Evolutionary conservation across 2,797 vertebrate genomes (phyloP), one percentile per base, ranked within the genome.

Genomic region (Hybognathus amarus): DNA sequence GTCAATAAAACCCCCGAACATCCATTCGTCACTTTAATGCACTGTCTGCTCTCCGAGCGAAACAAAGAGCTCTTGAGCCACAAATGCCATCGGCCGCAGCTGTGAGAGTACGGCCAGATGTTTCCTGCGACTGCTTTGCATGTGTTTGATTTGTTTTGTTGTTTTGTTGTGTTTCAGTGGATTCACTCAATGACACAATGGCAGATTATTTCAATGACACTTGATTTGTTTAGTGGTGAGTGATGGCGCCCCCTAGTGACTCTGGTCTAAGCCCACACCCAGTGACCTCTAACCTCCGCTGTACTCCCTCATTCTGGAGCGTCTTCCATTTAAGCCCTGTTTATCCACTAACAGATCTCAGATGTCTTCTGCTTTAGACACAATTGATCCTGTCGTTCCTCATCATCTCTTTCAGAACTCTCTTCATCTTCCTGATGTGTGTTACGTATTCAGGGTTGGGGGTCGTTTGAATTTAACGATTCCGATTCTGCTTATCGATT

Each of bases 161-260:
- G 75, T 92, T 93, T 82, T 95, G 92, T 94, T 95, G 92, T 98
- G 95, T 99, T 99, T 95, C 98, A 99, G 98, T 98, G 97, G 96
- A 99, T 96, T 95, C 96, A 95, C 95, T 98, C 96, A 99, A 99
- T 99, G 98, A 99, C 94, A 99, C 97, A 96, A 94, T 98, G 96
- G 96, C 96, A 95, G 97, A 95, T 97, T 97, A 97, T 96, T 97
- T 98, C 96, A 99, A 96, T 99, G 97, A 97, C 94, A 97, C 97
- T n/a, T 96, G 98, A 97, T 96, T 96, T 97, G 93, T 97, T 96
- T 96, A 95, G 97, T 98, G 98, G 98, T 99, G 98, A 99, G 98
- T 99, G 96, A 93, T 90, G 93, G 94, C 95, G 92, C 95, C 95
- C 93, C 91, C 94, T 94, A 96, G 94, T 95, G 94, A 94, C 94